A percentile compares a stretch with the other conserved stretches of the same genome.
Evolutionary conservation across 2,888 invertebrate species (phyloP).

Genomic region (Rhopalosiphum nymphaeae): DNA sequence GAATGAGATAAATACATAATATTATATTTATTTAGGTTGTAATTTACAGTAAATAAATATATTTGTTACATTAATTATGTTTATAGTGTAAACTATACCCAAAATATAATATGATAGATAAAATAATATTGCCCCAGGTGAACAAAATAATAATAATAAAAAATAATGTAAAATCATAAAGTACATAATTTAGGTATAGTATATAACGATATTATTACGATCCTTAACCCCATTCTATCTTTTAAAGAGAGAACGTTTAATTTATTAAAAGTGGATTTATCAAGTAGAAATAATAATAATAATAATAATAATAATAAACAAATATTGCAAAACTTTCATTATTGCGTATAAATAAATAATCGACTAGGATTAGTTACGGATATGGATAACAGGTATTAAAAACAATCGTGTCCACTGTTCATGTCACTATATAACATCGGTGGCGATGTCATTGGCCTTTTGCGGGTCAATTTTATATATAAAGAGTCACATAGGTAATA

Average conservation of each 20-base stretch:
- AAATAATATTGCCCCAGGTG: not conserved
- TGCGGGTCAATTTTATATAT: not conserved
- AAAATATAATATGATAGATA: not conserved
- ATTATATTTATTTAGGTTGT: not conserved
- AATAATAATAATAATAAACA: not conserved
- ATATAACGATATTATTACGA: not conserved
- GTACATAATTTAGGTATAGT: not conserved
- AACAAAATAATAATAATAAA: not conserved
- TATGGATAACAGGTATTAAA: not conserved
- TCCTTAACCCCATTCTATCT: not conserved
- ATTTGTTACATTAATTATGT: not conserved
- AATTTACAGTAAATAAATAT: not conserved
- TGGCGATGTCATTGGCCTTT: constrained; percentile 35
- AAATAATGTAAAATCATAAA: not conserved
- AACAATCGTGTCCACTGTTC: constrained; percentile 13
- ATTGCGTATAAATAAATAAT: not conserved
- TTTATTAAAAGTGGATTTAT: not conserved
- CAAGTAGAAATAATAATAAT: not conserved
- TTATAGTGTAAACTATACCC: not conserved
- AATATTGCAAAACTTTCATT: not conserved
- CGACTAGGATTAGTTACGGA: not conserved
- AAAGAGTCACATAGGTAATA: not conserved
- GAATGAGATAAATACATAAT: not conserved
- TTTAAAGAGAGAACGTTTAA: not conserved
- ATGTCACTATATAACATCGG: not conserved